Evolutionary conservation across 2,888 invertebrate species (phyloP).

Genomic region (Synanthedon andrenaeformis): DNA sequence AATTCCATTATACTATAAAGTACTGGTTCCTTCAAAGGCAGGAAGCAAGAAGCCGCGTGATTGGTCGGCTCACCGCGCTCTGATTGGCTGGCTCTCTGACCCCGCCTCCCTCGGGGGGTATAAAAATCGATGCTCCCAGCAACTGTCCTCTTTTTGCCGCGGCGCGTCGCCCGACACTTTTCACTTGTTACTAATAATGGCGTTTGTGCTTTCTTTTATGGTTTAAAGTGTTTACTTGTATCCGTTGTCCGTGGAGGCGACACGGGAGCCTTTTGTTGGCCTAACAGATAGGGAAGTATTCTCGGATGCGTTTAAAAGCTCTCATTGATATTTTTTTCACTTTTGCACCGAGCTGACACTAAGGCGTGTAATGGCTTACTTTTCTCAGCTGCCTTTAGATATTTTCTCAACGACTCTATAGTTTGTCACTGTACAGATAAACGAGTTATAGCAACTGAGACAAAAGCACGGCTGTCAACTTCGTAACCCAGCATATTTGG

Average conservation of each 20-base stretch:
- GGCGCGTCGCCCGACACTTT: slow-evolving; percentile 54
- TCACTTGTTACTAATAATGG: slow-evolving; percentile 60
- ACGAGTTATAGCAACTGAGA: too few species aligned
- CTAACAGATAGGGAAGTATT: slow-evolving; percentile 34
- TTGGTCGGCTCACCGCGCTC: slow-evolving; percentile 60
- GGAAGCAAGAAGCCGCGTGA: slow-evolving; percentile 50
- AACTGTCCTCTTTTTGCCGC: slow-evolving; percentile 48
- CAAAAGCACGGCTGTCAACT: too few species aligned
- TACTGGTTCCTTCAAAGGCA: slow-evolving; percentile 39
- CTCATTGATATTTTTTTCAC: slow-evolving; percentile 42
- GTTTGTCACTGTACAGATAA: too few species aligned
- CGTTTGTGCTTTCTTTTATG: slow-evolving; percentile 58
- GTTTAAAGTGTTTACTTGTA: slow-evolving; percentile 65
- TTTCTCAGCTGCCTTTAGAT: slow-evolving; percentile 15
- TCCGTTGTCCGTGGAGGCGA: slow-evolving; percentile 53
- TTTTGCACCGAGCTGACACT: slow-evolving; percentile 22
- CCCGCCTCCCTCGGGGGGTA: slow-evolving; percentile 58
- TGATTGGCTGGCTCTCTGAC: slow-evolving; percentile 56
- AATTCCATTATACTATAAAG: slow-evolving; percentile 63
- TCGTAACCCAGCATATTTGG: too few species aligned
- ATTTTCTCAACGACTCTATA: slow-evolving; percentile 10
- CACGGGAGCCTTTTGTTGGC: slow-evolving; percentile 54
- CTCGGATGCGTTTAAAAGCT: slow-evolving; percentile 43
- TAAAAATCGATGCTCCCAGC: slow-evolving; percentile 63
- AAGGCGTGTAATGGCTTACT: slow-evolving; percentile 18